A percentile compares a stretch with the other conserved stretches of the same genome.
Conservation (phyloP, 2,888 invertebrate species). For the Acleris cristana region DNA sequence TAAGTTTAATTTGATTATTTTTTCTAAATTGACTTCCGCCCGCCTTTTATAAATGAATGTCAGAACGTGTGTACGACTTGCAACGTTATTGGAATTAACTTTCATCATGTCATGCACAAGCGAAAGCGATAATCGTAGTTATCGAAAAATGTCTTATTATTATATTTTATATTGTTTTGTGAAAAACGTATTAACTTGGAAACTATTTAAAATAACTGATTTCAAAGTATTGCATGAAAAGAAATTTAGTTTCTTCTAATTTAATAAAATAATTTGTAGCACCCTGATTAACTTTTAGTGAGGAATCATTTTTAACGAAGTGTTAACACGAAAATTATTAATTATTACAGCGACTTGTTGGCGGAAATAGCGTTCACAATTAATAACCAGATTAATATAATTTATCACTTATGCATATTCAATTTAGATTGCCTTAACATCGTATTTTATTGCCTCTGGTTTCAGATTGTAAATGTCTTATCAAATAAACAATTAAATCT, state of each 20-base stretch:
- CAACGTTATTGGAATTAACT: not conserved
- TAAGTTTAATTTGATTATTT: not conserved
- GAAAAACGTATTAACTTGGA: no score
- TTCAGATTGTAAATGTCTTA: constrained; percentile 79
- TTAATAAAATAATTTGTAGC: constrained; percentile 17
- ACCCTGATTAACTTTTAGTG: constrained; percentile 13
- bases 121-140: no score
- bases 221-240: no score
- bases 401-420: constrained; percentile 76
- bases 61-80: not conserved
- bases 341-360: constrained; percentile 63
- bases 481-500: constrained; percentile 77
- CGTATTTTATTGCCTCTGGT: constrained; percentile 62
- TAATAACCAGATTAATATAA: constrained; percentile 72
- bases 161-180: no score
- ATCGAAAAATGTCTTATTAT: no score
- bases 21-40: constrained; percentile 2
- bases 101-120: not conserved
- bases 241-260: no score
- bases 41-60: not conserved
- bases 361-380: constrained; percentile 61
- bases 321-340: constrained; percentile 31
- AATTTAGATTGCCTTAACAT: constrained; percentile 55
- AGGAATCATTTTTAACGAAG: constrained; percentile 19
- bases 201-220: no score